Evolutionary conservation across 2,113 vertebrate species (phyloP), one percentile per base, ranked within the genome.

Genomic region (Oryzias curvinotus): DNA sequence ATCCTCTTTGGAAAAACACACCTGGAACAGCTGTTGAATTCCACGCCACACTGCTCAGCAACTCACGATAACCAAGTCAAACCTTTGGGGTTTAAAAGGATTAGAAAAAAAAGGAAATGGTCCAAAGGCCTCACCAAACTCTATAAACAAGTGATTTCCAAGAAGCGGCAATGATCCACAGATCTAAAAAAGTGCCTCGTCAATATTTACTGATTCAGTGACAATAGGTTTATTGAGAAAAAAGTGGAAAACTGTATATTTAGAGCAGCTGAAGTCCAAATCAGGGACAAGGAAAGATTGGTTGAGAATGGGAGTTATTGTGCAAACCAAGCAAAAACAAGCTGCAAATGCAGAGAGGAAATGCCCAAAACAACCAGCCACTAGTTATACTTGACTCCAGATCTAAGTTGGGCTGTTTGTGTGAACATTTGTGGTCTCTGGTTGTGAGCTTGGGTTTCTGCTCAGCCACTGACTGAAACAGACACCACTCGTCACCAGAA

Each of bases 281-380:
- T 53, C 47, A 58, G 68, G 60, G 66, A 73, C 54, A 78, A 82
- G 73, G 56, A 50, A 26, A 21, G 47, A 25, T 56, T 36, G 54
- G 56, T 61, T 65, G 71, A 73, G 74, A 85, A 81, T 73, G 71
- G 70, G 14, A 10, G 44, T 13, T 65, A 75, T 77, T 89, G 83
- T 89, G 66, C 30, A 8, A 21, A 45, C 8, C 0, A 23, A 57
- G 68, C 62, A 54, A 68, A 84, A 83, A 79, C 72, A 75, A 65
- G 71, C 59, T 48, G 51, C 51, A 77, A 81, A 83, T 56, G 52
- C 53, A 56, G 43, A 76, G 64, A 75, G 58, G 60, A 80, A 84
- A 63, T 50, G 57, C 80, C 81, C 52, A 62, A 71, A 74, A 68
- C 76, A 44, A 79, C 70, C 62, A 43, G 63, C 48, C 16, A 17